Percentiles rank a stretch among this genome's conserved stretches.
These are phyloP conservation scores for Scyliorhinus canicula DNA, from an alignment of 2,797 vertebrate species.

Conservation along the genomic window DNA sequence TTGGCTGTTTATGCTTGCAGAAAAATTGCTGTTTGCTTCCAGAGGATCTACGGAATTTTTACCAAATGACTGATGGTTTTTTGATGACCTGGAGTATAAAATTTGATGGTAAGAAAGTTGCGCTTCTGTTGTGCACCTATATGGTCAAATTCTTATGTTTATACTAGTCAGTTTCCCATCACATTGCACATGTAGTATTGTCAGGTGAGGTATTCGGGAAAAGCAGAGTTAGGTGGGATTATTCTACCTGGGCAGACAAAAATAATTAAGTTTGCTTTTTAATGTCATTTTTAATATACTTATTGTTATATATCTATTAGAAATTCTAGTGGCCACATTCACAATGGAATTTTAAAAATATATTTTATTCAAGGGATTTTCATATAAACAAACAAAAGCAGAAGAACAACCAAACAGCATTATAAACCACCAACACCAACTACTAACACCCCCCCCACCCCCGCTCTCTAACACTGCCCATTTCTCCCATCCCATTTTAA, in stretches of 20 bases:
- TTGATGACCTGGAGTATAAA: conserved; percentile 86
- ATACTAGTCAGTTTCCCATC: not conserved
- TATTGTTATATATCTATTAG: not conserved
- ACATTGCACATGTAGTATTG: not conserved
- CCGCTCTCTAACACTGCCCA: no score
- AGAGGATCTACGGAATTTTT: conserved; percentile 89
- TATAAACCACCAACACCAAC: no score
- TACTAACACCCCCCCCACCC: no score
- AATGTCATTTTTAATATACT: not conserved
- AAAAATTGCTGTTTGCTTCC: conserved; percentile 82
- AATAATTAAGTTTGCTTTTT: not conserved
- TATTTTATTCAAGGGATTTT: no score
- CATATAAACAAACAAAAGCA: no score
- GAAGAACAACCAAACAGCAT: no score
- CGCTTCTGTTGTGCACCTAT: not conserved
- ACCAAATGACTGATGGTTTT: conserved; percentile 87
- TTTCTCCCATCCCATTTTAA: no score
- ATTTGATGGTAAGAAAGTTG: conserved; percentile 65
- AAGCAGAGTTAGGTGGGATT: not conserved
- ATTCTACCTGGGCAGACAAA: not conserved
- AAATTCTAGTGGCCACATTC: not conserved
- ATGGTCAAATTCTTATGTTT: not conserved
- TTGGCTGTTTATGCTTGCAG: conserved; percentile 54
- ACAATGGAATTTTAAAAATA: no score
- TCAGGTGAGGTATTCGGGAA: not conserved